Evolutionary conservation across 2,797 vertebrate genomes (phyloP).

Genomic region (Threskiornis aethiopicus): DNA sequence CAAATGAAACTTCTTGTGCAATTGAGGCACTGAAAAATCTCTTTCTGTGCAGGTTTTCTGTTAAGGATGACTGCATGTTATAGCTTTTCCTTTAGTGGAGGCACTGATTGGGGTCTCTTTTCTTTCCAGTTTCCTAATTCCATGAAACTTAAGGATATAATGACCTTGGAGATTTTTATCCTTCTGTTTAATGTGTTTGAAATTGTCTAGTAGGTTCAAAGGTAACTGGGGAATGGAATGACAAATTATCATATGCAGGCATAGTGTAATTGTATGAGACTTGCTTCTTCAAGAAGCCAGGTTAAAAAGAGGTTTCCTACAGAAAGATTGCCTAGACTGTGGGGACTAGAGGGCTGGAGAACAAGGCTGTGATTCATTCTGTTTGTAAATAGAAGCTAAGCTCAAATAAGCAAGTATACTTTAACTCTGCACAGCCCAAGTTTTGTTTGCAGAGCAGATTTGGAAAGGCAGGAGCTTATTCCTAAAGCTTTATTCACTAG

Average conservation of each 20-base stretch:
- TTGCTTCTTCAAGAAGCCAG: not conserved
- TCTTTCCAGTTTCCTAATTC: not conserved
- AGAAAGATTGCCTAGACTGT: not conserved
- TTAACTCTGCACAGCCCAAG: not conserved
- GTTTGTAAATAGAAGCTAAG: not conserved
- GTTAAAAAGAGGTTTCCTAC: not conserved
- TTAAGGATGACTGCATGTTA: not conserved
- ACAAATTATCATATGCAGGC: not conserved
- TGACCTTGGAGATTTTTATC: not conserved
- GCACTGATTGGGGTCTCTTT: not conserved
- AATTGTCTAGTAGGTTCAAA: not conserved
- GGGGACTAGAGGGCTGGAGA: not conserved
- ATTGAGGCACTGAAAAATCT: not conserved
- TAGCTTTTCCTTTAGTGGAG: not conserved
- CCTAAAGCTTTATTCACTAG: not conserved
- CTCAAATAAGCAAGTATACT: not conserved
- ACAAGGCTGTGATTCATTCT: not conserved
- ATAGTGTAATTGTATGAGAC: not conserved
- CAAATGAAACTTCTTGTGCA: not conserved
- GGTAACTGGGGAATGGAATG: not conserved
- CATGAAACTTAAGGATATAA: not conserved
- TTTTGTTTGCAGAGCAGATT: not conserved
- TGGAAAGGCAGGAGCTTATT: not conserved
- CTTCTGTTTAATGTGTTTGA: not conserved
- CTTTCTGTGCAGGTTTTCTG: not conserved